A percentile compares a stretch with the other conserved stretches of the same genome.
These are phyloP conservation scores for Antheraea mylitta DNA, from an alignment of 1,140 invertebrate genomes.

Conservation along the genomic window DNA sequence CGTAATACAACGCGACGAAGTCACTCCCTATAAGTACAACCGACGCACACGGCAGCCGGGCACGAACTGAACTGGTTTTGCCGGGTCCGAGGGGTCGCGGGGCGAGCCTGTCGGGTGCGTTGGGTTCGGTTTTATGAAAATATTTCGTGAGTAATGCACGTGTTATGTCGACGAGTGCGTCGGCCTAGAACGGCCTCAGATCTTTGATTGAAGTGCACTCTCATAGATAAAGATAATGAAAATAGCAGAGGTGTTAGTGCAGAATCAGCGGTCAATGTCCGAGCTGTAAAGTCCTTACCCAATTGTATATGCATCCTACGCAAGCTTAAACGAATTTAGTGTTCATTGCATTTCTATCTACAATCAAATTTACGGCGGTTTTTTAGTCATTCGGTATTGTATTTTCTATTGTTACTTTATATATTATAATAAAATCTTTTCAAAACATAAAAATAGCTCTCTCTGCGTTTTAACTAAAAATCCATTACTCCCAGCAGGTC, in stretches of 20 bases:
- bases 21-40: constrained; percentile 34
- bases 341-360: constrained; percentile 48
- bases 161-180: constrained; percentile 71
- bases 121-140: constrained; percentile 76
- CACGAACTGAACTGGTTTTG: constrained; percentile 75
- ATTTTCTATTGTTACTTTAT: background rate
- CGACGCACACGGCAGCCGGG: constrained; percentile 69
- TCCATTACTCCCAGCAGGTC: too few relatives aligned
- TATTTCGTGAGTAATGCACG: constrained; percentile 78
- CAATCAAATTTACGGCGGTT: constrained; percentile 59
- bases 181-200: constrained; percentile 66
- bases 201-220: constrained; percentile 65
- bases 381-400: constrained; percentile 32
- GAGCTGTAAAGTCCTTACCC: constrained; percentile 48
- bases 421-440: background rate
- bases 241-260: constrained; percentile 12
- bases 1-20: constrained; percentile 60
- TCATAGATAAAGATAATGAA: constrained; percentile 21
- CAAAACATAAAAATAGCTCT: background rate
- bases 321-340: constrained; percentile 31
- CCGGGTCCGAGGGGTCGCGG: constrained; percentile 41
- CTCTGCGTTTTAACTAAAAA: too few relatives aligned
- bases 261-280: constrained; percentile 9
- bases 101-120: constrained; percentile 60
- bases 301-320: constrained; percentile 39